A percentile compares a stretch with the other conserved stretches of the same genome.
Conservation (phyloP, 2,113 vertebrate genomes). For the Corydoras sp. region DNA sequence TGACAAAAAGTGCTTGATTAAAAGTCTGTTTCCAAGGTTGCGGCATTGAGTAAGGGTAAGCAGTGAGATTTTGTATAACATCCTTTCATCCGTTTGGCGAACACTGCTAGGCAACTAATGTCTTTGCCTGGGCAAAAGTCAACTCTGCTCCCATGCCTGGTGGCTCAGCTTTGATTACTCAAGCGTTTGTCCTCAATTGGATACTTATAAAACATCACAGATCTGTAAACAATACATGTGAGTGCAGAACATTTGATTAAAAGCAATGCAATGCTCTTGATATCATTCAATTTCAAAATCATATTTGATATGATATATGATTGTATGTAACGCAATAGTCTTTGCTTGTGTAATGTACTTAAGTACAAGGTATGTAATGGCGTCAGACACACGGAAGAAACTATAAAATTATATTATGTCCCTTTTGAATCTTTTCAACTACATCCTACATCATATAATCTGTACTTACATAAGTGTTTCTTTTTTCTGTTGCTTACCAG, state of each 20-base stretch:
- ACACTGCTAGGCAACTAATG: constrained; percentile 38
- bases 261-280: no score
- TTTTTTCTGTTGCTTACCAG: not conserved
- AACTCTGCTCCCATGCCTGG: constrained; percentile 26
- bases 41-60: constrained; percentile 14
- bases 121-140: constrained; percentile 29
- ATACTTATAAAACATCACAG: not conserved
- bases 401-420: no score
- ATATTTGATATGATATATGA: no score
- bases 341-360: no score
- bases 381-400: no score
- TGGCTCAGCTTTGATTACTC: constrained; percentile 10
- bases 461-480: not conserved
- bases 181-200: constrained; percentile 2
- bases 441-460: no score
- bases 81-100: constrained; percentile 20
- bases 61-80: constrained; percentile 31
- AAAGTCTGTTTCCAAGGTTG: constrained; percentile 22
- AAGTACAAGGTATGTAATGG: no score
- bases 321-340: no score
- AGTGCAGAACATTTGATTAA: no score
- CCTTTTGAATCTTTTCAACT: no score
- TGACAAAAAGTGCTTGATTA: not conserved
- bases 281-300: no score
- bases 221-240: no score